A percentile compares a stretch with the other conserved stretches of the same genome.
Evolutionary conservation across 2,888 invertebrate species (phyloP).

Genomic region (Lasioglossum calceatum): DNA sequence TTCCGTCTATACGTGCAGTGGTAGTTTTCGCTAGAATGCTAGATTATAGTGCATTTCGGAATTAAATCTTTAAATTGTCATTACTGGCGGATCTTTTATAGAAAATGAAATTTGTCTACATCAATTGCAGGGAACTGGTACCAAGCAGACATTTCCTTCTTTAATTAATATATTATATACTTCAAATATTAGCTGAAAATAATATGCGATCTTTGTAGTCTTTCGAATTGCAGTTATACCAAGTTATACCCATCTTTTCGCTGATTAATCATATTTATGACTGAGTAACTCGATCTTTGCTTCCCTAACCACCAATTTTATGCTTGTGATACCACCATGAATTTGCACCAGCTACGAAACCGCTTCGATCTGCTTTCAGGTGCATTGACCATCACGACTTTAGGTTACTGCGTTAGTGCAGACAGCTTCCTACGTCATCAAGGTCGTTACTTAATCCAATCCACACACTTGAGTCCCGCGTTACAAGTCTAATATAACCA

Average conservation of each 20-base stretch:
- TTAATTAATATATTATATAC: too few relatives aligned
- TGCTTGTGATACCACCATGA: conserved; percentile 11
- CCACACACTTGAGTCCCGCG: conserved; percentile 48
- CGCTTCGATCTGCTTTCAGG: conserved; percentile 44
- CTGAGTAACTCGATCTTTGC: background rate
- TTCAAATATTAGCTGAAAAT: background rate
- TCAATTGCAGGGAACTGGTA: background rate
- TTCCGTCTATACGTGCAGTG: background rate
- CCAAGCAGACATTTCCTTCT: background rate
- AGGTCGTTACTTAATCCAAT: conserved; percentile 71
- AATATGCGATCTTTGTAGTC: background rate
- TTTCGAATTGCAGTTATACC: background rate
- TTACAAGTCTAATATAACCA: conserved; percentile 27
- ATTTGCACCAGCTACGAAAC: conserved; percentile 17
- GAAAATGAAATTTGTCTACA: background rate
- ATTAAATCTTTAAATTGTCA: background rate
- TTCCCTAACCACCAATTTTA: background rate
- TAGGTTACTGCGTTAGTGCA: conserved; percentile 32
- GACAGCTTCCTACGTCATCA: conserved; percentile 54
- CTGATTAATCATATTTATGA: background rate
- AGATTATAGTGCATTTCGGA: background rate
- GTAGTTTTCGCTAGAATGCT: conserved; percentile 6
- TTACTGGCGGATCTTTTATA: background rate
- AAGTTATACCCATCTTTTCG: background rate
- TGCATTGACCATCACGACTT: conserved; percentile 65